phyloP scores from a whole-genome alignment of 2,888 invertebrate genomes.

The Erebia palarica region DNA sequence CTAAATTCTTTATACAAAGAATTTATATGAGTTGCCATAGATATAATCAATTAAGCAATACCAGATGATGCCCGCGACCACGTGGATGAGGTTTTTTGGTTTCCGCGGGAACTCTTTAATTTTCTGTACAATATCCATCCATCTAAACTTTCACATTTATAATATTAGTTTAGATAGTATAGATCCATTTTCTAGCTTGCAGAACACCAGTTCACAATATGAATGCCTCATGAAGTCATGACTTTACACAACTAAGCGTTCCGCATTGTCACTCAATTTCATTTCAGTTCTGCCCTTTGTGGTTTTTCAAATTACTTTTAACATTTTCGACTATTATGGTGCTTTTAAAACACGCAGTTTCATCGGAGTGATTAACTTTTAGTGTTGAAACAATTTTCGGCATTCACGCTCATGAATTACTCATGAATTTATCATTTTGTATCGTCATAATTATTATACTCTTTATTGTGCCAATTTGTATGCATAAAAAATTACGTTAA shows the following conservation, averaged over 20 bases:
- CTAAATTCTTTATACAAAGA: too few species aligned
- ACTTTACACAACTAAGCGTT: constrained; percentile 37
- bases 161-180: background rate
- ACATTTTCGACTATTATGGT: constrained; percentile 18
- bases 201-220: constrained; percentile 29
- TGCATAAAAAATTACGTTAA: background rate
- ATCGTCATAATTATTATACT: constrained; percentile 8
- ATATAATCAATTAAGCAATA: too few species aligned
- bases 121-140: too few species aligned
- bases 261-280: constrained; percentile 37
- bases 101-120: too few species aligned
- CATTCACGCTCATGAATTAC: constrained; percentile 18
- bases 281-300: constrained; percentile 30
- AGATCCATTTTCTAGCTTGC: background rate
- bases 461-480: background rate
- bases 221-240: constrained; percentile 16
- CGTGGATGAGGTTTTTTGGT: too few species aligned
- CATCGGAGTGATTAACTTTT: constrained; percentile 25
- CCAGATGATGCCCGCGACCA: too few species aligned
- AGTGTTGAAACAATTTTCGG: constrained; percentile 20
- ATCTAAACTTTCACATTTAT: too few species aligned
- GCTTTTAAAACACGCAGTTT: constrained; percentile 22
- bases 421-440: constrained; percentile 21
- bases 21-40: too few species aligned
- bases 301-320: constrained; percentile 28